Base-by-base conservation (phyloP, 2,797 vertebrate species). In the Myoxocephalus aenaeus region DNA sequence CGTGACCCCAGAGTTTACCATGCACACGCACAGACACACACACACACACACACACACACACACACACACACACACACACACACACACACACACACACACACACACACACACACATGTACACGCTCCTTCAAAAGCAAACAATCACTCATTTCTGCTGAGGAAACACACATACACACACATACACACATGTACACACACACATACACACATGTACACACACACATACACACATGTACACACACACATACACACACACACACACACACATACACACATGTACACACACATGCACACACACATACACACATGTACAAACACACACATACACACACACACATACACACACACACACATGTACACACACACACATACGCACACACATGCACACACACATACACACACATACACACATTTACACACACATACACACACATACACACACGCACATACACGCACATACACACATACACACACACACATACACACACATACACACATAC, bases 1-100 rank as follows among this genome's bases (percentile, higher is more conserved):
- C 3, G 7, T 85, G 81, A 90, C 82, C 89, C 79, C 38, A 74
- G 54, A 70, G 38, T 71, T 86, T 73, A 86, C 75, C 40, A 25
- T 5, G 4, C 22, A 84, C 83, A 34, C 40, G 34, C 34, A 79
- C 69, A 73, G 61, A 59, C 50, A n/a, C 20, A 71, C 48, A 64
- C 72, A 70, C 59, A 71, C 61, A 25, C 5, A 3, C 25, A 84
- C 82, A 34, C 34, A 34, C 34, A 34, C 34, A 34, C 1, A 34
- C 32, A 27, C 7, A 4, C 27, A 84, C 81, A 34, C 36, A 73
- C 54, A 77, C 25, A 67, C 2, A 59, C 50, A n/a, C 20, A 71
- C 48, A 64, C 72, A 70, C 59, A 71, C 61, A 25, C 5, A 3
- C 25, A 34, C 34, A 34, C 34, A 34, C 34, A 34, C 1, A 34